Percentiles rank a stretch among this genome's conserved stretches.
phyloP scores from a whole-genome alignment of 92 coral and sea anemone species.

The Plumapathes pennacea region DNA sequence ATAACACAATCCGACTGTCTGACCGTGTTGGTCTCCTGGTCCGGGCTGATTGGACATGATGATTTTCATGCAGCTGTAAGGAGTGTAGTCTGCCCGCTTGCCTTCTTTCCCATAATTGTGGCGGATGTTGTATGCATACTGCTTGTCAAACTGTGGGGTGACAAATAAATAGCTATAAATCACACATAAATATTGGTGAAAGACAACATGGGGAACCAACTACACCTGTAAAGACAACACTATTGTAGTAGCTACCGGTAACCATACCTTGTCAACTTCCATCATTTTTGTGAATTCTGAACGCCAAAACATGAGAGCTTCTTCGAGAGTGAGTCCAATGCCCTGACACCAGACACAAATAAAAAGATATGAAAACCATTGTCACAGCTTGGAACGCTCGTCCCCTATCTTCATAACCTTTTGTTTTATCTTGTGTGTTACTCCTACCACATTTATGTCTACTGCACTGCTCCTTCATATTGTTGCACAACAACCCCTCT shows the following conservation, averaged over 20 bases:
- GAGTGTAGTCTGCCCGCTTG: slow-evolving; percentile 91
- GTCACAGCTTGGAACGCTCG: no score
- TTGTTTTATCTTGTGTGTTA: neutral
- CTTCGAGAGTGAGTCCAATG: slow-evolving; percentile 88
- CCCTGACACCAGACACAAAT: no score
- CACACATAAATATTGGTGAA: neutral
- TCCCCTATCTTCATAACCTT: no score
- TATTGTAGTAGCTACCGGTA: neutral
- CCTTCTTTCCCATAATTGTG: slow-evolving; percentile 98
- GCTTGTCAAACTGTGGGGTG: slow-evolving; percentile 87
- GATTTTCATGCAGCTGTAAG: slow-evolving; percentile 96
- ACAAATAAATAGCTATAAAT: neutral
- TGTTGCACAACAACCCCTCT: neutral
- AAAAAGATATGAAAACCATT: no score
- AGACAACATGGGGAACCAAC: neutral
- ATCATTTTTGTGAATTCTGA: slow-evolving; percentile 87
- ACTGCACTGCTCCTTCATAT: neutral
- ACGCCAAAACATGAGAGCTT: slow-evolving; percentile 92
- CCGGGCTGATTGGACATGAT: slow-evolving; percentile 95
- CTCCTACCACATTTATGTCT: neutral
- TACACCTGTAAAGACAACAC: neutral
- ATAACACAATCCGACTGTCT: no score
- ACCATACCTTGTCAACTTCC: slow-evolving; percentile 89
- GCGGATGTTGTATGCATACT: slow-evolving; percentile 90
- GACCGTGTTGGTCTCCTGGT: slow-evolving; percentile 94